Evolutionary conservation across 2,113 vertebrate genomes (phyloP).

Genomic region (Hemichromis elongatus): DNA sequence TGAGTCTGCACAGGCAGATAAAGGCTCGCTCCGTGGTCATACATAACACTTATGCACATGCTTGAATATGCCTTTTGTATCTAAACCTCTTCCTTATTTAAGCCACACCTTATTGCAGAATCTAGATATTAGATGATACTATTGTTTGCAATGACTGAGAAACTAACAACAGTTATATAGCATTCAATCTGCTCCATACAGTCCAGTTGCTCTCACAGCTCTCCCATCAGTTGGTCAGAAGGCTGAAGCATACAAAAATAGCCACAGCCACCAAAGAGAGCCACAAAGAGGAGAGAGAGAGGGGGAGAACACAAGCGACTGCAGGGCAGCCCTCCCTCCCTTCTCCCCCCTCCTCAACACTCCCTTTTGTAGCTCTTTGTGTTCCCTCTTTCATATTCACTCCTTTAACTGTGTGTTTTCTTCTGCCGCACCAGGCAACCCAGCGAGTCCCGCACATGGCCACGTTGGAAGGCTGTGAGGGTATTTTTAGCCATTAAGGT

Average conservation of each 20-base stretch:
- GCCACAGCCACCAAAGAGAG: constrained; percentile 47
- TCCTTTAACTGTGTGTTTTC: constrained; percentile 29
- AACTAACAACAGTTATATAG: background rate
- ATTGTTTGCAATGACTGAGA: background rate
- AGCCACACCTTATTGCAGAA: background rate
- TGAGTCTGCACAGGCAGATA: constrained; percentile 9
- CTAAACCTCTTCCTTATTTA: background rate
- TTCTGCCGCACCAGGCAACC: constrained; percentile 2
- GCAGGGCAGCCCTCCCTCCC: constrained; percentile 35
- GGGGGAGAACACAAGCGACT: constrained; percentile 26
- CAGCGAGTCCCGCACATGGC: background rate
- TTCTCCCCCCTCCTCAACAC: background rate
- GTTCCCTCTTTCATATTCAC: constrained; percentile 10
- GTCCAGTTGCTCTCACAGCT: constrained; percentile 5
- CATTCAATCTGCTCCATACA: background rate
- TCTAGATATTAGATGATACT: background rate
- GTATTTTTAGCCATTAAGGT: constrained; percentile 34
- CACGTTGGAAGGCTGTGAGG: background rate
- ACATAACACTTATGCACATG: background rate
- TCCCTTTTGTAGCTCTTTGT: constrained; percentile 22
- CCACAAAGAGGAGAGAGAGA: constrained; percentile 27
- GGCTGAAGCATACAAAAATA: constrained; percentile 55
- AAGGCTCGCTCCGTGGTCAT: background rate
- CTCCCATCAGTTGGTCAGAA: constrained; percentile 16
- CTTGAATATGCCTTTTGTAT: background rate